Conservation (phyloP, 1,140 invertebrate genomes). For the Druon quercuslanigerum region DNA sequence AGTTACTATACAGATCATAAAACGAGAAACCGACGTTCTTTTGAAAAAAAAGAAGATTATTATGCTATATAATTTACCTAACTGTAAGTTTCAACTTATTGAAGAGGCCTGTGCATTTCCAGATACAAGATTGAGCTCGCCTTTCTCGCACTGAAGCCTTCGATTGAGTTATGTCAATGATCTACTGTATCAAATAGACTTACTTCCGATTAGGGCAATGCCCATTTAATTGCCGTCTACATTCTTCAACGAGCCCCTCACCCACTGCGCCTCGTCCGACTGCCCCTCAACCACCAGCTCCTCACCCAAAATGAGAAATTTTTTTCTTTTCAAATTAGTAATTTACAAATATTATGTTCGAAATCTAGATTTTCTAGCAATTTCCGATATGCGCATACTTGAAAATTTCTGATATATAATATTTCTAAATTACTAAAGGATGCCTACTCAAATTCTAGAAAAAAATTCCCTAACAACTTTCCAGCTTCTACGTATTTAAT, state of each 20-base stretch:
- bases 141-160: slow-evolving; percentile 17
- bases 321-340: too few relatives aligned
- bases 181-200: slow-evolving; percentile 21
- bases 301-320: too few relatives aligned
- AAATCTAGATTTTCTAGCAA: too few relatives aligned
- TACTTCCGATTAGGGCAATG: neutral
- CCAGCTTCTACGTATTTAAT: too few relatives aligned
- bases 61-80: slow-evolving; percentile 30
- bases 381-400: too few relatives aligned
- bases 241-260: slow-evolving; percentile 14
- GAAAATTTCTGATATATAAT: too few relatives aligned
- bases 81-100: slow-evolving; percentile 22
- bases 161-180: slow-evolving; percentile 33
- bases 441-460: too few relatives aligned
- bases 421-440: too few relatives aligned
- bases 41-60: slow-evolving; percentile 15
- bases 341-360: too few relatives aligned
- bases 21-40: slow-evolving; percentile 11
- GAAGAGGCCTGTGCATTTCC: slow-evolving; percentile 20
- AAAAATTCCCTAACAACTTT: too few relatives aligned
- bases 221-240: neutral
- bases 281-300: too few relatives aligned
- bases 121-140: slow-evolving; percentile 36
- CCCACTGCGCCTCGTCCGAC: too few relatives aligned
- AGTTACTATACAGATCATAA: slow-evolving; percentile 24